phyloP scores from a whole-genome alignment of 2,113 vertebrate species.

The Heterotis niloticus region DNA sequence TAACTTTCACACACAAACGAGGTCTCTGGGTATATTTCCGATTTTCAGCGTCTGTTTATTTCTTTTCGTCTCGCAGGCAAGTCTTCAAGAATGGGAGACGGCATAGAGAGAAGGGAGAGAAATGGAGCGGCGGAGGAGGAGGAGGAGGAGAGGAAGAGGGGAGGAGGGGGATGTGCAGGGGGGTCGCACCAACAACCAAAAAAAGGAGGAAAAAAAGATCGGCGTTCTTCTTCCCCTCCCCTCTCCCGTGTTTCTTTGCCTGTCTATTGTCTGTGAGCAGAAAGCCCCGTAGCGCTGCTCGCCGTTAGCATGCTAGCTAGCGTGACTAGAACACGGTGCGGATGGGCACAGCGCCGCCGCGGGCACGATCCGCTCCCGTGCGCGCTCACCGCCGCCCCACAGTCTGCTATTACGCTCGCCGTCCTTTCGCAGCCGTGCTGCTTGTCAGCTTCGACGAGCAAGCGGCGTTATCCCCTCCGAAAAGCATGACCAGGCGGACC shows the following conservation, averaged over 20 bases:
- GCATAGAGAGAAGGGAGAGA: slow-evolving; percentile 67
- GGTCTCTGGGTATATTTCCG: slow-evolving; percentile 43
- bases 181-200: slow-evolving; percentile 68
- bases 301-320: slow-evolving; percentile 47
- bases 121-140: slow-evolving; percentile 64
- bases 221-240: slow-evolving; percentile 45
- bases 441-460: neutral
- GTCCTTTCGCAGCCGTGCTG: neutral
- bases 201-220: slow-evolving; percentile 37
- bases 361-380: slow-evolving; percentile 59
- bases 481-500: neutral
- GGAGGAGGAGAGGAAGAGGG: slow-evolving; percentile 64
- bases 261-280: slow-evolving; percentile 56
- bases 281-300: slow-evolving; percentile 38
- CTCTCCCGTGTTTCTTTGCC: slow-evolving; percentile 55
- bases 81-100: slow-evolving; percentile 67
- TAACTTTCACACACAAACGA: slow-evolving; percentile 37
- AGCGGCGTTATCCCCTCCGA: neutral
- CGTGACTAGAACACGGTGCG: slow-evolving; percentile 49
- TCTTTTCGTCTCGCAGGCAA: slow-evolving; percentile 64
- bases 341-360: slow-evolving; percentile 50
- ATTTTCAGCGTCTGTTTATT: slow-evolving; percentile 63
- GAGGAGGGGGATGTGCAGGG: slow-evolving; percentile 52
- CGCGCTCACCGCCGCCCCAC: slow-evolving; percentile 36
- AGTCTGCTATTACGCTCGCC: neutral